Base-by-base conservation (phyloP, 2,888 invertebrate species). In the Cephus sareptanus region DNA sequence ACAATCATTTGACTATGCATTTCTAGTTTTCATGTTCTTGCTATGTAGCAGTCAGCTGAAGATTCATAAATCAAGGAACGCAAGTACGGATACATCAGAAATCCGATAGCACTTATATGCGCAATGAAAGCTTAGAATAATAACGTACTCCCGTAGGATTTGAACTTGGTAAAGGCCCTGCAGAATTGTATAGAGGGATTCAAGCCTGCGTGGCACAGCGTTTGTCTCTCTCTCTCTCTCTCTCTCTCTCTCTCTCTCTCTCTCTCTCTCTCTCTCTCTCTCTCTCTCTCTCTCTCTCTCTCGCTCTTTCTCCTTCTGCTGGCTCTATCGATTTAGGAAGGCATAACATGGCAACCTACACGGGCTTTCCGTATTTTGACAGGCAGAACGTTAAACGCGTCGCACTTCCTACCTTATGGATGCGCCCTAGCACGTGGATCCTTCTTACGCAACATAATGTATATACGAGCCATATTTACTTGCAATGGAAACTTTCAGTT, bases 321-420 rank as follows among this genome's bases (percentile, higher is more conserved):
- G 82, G 86, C 85, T 84, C 83, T 87, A 87, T 87, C 87, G 86
- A 87, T 87, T 87, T 83, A 83, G 85, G 81, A 84, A 82, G 82
- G 83, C 83, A 84, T 79, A 82, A 83, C 83, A 83, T 78, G 81
- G 81, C 83, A 82, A 82, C 83, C 82, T 83, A 81, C 78, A 76
- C 74, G 79, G 74, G 35, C 74, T 74, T 74, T 74, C 74, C 74
- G 74, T 74, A 74, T 71, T 71, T 71, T 34, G 71, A 71, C 71
- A 71, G 71, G 71, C 71, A 71, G 33, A 56, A 23, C 56, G 34
- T 73, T 71, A 11, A 33, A 73, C 68, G 71, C 73, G 34, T 35
- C 23, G 70, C 31, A 75, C 73, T 74, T 74, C 35, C 56, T 74
- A 80, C 81, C 80, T 75, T 73, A 76, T 76, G 34, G 34, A 77